These are phyloP conservation scores for Ciconia boyciana DNA, from an alignment of 2,113 vertebrate genomes.

Conservation along the genomic window DNA sequence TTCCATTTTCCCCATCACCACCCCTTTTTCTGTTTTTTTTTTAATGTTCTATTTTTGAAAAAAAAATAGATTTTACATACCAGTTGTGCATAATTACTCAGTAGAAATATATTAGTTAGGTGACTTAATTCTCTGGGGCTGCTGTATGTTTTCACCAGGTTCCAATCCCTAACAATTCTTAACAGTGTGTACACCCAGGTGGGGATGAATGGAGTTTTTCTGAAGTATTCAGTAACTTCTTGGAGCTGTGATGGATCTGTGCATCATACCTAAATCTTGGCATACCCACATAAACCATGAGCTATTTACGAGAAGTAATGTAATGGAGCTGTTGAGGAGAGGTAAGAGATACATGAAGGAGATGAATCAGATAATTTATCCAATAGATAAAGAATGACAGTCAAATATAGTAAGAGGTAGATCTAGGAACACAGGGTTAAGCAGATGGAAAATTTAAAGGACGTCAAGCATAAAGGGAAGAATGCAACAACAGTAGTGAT, in stretches of 20 bases:
- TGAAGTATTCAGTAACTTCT: not conserved
- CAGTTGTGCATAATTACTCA: not conserved
- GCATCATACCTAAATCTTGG: not conserved
- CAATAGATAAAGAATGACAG: not conserved
- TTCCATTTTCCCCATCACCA: not conserved
- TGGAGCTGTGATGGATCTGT: not conserved
- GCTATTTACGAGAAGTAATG: not conserved
- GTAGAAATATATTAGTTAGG: not conserved
- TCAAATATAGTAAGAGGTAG: not conserved
- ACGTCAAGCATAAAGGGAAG: not conserved
- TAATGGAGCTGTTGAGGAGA: not conserved
- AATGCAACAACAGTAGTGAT: not conserved
- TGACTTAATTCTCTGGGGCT: not conserved
- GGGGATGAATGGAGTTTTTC: not conserved
- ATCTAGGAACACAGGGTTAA: not conserved
- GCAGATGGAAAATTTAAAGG: not conserved
- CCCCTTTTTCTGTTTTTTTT: not conserved
- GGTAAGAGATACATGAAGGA: not conserved
- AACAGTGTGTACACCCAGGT: not conserved
- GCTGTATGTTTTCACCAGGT: not conserved
- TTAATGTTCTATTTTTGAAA: not conserved
- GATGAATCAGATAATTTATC: not conserved
- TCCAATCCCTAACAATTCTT: not conserved
- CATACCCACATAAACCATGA: not conserved
- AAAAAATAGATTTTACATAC: not conserved